Evolutionary conservation across 2,797 vertebrate genomes (phyloP), one percentile per base, ranked within the genome.

Genomic region (Molothrus aeneus): DNA sequence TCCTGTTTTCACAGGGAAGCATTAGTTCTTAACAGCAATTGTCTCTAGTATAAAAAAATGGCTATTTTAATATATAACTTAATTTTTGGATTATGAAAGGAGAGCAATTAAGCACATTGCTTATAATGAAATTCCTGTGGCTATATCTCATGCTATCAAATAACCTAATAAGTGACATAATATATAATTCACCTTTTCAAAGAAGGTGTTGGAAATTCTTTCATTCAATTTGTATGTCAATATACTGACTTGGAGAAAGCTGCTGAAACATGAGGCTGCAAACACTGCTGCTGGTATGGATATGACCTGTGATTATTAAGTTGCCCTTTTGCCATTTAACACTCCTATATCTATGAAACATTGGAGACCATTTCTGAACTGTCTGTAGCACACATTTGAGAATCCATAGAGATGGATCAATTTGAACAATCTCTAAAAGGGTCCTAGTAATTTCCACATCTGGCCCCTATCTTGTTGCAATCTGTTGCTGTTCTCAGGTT

Each of bases 401-500:
- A 91, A 83, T 48, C 45, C 47, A 32, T 17, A 77, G 50, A 85
- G 19, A 38, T 54, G 9, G 53, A 28, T 59, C 1, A 1, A 74
- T 82, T 54, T 65, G 54, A 94, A 60, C 2, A 6, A n/a, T 57
- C 36, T 50, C 72, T 78, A n/a, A 69, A 78, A 85, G 7, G 1
- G 4, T 79, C 69, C 31, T 60, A 61, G 16, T 36, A 5, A 36
- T 90, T 96, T 90, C 66, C 82, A 81, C 87, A 93, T 92, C 87
- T 95, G 95, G 85, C 63, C 70, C 93, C 77, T 75, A 34, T 86
- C 61, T 86, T 90, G 56, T 65, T 90, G 59, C 80, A 90, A 17
- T 79, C 51, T 91, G 32, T 92, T 92, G 54, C 66, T 88, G 50
- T 70, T 93, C 81, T 86, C 79, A 88, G 70, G 66, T 91, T 90